These are phyloP conservation scores for Cromileptes altivelis DNA, from an alignment of 2,113 vertebrate genomes.

Conservation along the genomic window DNA sequence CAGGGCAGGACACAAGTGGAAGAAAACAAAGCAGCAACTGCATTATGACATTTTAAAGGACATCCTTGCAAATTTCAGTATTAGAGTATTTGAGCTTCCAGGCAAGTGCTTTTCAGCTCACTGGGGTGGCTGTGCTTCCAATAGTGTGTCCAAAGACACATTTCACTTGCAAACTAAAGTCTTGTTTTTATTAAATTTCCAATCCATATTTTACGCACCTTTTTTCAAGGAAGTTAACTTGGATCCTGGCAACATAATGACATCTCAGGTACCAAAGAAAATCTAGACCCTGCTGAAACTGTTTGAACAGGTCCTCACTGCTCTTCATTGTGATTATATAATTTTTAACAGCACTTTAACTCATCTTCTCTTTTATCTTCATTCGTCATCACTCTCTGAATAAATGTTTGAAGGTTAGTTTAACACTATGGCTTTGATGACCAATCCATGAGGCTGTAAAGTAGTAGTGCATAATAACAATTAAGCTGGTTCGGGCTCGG, in stretches of 20 bases:
- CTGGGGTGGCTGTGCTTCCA: not conserved
- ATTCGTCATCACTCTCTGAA: too few species aligned
- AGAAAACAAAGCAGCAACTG: slow-evolving; percentile 46
- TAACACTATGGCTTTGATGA: too few species aligned
- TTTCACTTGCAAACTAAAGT: not conserved
- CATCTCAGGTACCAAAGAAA: not conserved
- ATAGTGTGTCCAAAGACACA: not conserved
- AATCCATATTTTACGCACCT: not conserved
- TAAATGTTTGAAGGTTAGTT: too few species aligned
- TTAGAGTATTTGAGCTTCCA: slow-evolving; percentile 26
- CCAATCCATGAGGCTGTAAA: too few species aligned
- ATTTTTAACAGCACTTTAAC: not conserved
- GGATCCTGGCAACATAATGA: not conserved
- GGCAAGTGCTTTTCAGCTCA: slow-evolving; percentile 28
- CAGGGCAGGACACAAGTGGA: slow-evolving; percentile 40
- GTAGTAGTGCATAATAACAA: too few species aligned
- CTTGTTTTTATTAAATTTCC: not conserved
- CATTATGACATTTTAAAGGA: slow-evolving; percentile 58
- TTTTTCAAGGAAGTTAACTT: not conserved
- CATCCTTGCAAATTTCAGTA: slow-evolving; percentile 29
- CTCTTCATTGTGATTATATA: not conserved
- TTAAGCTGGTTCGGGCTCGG: too few species aligned
- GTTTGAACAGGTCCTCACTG: too few species aligned
- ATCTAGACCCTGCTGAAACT: not conserved
- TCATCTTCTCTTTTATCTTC: too few species aligned